Percentiles rank a stretch among this genome's conserved stretches.
phyloP scores from a whole-genome alignment of 2,888 invertebrate genomes.

The Galerucella pusilla region DNA sequence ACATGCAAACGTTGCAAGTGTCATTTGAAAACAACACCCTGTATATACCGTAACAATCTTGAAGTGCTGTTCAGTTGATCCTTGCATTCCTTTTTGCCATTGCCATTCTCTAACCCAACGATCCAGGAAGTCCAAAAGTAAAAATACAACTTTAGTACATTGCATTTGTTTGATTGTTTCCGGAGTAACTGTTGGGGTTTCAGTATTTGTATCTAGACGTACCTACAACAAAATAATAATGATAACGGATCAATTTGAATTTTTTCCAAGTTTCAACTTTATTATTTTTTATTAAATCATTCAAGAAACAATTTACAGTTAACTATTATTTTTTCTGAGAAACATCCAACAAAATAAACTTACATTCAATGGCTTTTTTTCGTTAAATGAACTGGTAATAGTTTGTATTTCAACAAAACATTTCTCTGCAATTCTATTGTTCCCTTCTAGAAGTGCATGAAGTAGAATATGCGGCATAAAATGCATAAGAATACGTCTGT shows the following conservation, averaged over 20 bases:
- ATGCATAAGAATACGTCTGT: slow-evolving; percentile 76
- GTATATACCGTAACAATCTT: slow-evolving; percentile 40
- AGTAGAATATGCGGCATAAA: slow-evolving; percentile 81
- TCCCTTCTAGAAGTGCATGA: slow-evolving; percentile 71
- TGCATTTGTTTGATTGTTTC: slow-evolving; percentile 65
- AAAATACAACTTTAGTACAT: slow-evolving; percentile 77
- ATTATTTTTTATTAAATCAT: background rate
- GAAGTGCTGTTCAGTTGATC: slow-evolving; percentile 55
- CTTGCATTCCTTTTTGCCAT: slow-evolving; percentile 56
- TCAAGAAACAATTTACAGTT: background rate
- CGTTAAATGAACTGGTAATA: slow-evolving; percentile 64
- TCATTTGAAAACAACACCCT: too few species aligned
- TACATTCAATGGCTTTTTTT: slow-evolving; percentile 52
- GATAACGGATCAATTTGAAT: too few species aligned
- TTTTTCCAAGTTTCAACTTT: background rate
- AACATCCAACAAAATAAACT: slow-evolving; percentile 27
- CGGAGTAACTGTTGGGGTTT: slow-evolving; percentile 44
- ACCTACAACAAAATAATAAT: slow-evolving; percentile 42
- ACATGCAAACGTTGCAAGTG: too few species aligned
- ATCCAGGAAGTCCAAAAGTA: slow-evolving; percentile 79
- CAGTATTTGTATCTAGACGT: slow-evolving; percentile 46
- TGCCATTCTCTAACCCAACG: slow-evolving; percentile 78
- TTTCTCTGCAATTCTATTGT: slow-evolving; percentile 61
- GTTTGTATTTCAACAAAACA: slow-evolving; percentile 70
- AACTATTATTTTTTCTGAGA: background rate